Evolutionary conservation across 2,113 vertebrate genomes (phyloP), one percentile per base, ranked within the genome.

Genomic region (Notechis scutatus): DNA sequence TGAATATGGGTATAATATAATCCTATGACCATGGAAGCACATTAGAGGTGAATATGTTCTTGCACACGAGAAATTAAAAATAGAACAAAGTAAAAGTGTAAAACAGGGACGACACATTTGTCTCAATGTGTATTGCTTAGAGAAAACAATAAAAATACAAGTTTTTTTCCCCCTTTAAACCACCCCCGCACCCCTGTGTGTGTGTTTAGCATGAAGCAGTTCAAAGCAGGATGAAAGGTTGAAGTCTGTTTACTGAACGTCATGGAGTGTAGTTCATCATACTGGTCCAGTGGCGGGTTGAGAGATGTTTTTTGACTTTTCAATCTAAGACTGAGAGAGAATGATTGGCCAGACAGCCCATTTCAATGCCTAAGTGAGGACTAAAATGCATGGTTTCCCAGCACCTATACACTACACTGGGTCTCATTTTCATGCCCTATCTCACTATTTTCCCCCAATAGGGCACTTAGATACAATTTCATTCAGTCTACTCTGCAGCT

Each of bases 51-150:
- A 39, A 54, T 81, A 18, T 26, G 47, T 0, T 54, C 55, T 6
- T 0, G 42, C 0, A 0, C 61, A 24, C 50, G n/a, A 87, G 90
- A 55, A 0, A 14, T 0, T 90, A 50, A 0, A 34, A 1, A 6
- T 1, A 55, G 12, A 45, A 39, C 10, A 2, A 4, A 59, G 8
- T 34, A n/a, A 56, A 92, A 92, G 42, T 81, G 18, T 93, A 3
- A 59, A 29, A 0, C 34, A 0, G 88, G 69, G 5, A 89, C 0
- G 0, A 1, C 20, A 0, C 23, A 26, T 0, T 7, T 0, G 2
- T 42, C 18, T 85, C 39, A 18, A 26, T 61, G 9, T 39, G 3
- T 61, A 11, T 61, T 15, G 0, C 24, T 52, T 74, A 42, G 52
- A 74, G 86, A 57, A 20, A 61, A 29, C 4, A 2, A 39, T 39